These are phyloP conservation scores for Fragum whitleyi DNA, from an alignment of 2,888 invertebrate species.

Conservation along the genomic window DNA sequence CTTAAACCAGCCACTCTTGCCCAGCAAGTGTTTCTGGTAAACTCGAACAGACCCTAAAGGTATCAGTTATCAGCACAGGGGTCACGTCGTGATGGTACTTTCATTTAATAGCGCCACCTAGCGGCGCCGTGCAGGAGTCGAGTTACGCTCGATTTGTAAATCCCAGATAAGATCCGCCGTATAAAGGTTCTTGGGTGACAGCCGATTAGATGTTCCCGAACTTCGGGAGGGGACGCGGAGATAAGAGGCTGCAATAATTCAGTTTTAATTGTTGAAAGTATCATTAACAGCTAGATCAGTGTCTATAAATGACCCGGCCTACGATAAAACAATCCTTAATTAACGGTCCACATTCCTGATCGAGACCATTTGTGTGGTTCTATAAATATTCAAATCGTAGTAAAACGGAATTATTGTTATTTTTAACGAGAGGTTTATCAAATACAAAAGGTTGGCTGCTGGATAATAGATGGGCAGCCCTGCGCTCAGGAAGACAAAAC, in stretches of 20 bases:
- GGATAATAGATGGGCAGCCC: too few species aligned
- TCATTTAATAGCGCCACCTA: slow-evolving; percentile 29
- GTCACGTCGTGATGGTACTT: slow-evolving; percentile 11
- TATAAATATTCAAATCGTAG: slow-evolving; percentile 5
- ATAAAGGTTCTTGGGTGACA: slow-evolving; percentile 65
- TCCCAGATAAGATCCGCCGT: slow-evolving; percentile 41
- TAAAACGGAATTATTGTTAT: background rate
- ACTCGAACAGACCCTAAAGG: slow-evolving; percentile 11
- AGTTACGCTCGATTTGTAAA: slow-evolving; percentile 63
- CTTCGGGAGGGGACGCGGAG: slow-evolving; percentile 53
- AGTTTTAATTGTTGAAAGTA: slow-evolving; percentile 66
- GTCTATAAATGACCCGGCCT: slow-evolving; percentile 51
- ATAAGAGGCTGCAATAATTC: slow-evolving; percentile 59
- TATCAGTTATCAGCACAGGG: background rate
- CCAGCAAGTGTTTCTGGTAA: slow-evolving; percentile 5
- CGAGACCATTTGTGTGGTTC: slow-evolving; percentile 46
- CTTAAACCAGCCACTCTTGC: too few species aligned
- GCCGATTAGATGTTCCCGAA: slow-evolving; percentile 54
- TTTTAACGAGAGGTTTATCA: background rate
- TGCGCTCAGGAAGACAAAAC: too few species aligned
- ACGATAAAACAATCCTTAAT: slow-evolving; percentile 67
- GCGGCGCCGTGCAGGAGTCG: slow-evolving; percentile 41
- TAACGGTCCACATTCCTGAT: slow-evolving; percentile 45
- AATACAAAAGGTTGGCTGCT: background rate
- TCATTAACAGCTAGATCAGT: slow-evolving; percentile 63